A percentile compares a stretch with the other conserved stretches of the same genome.
These are phyloP conservation scores for Drosophila dives DNA, from an alignment of 2,888 invertebrate species.

Conservation along the genomic window DNA sequence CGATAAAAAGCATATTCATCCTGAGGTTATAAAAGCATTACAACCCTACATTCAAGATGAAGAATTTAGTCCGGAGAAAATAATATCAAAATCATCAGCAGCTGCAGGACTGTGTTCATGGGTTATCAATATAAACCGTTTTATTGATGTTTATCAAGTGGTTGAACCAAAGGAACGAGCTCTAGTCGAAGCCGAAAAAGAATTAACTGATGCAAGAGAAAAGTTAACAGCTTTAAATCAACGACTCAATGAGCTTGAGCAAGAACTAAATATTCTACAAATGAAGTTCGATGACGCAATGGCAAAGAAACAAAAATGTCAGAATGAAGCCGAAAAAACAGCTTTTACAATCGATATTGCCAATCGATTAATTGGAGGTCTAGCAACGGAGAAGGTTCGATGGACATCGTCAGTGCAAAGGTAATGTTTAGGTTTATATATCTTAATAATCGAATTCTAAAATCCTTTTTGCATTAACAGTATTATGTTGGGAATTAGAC, in stretches of 20 bases:
- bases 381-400: constrained; percentile 95
- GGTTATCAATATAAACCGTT: constrained; percentile 96
- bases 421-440: constrained; percentile 71
- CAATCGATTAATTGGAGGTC: constrained; percentile 95
- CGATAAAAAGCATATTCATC: constrained; percentile 96
- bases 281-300: constrained; percentile 94
- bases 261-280: constrained; percentile 90
- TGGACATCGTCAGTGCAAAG: constrained; percentile 89
- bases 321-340: constrained; percentile 96
- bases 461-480: constrained; percentile 76
- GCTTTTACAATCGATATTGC: constrained; percentile 95
- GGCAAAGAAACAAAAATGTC: constrained; percentile 94
- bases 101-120: constrained; percentile 97
- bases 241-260: constrained; percentile 89
- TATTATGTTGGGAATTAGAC: constrained; percentile 89
- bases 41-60: constrained; percentile 86
- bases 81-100: constrained; percentile 93
- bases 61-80: constrained; percentile 94
- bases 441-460: neutral
- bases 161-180: constrained; percentile 97
- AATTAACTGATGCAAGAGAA: constrained; percentile 92
- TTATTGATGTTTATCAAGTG: constrained; percentile 95
- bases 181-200: constrained; percentile 93
- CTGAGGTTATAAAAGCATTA: constrained; percentile 93
- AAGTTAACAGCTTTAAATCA: constrained; percentile 91